Conservation (phyloP, 30 jellyfish, hydroid and myxozoan genomes). For the Catostylus mosaicus region DNA sequence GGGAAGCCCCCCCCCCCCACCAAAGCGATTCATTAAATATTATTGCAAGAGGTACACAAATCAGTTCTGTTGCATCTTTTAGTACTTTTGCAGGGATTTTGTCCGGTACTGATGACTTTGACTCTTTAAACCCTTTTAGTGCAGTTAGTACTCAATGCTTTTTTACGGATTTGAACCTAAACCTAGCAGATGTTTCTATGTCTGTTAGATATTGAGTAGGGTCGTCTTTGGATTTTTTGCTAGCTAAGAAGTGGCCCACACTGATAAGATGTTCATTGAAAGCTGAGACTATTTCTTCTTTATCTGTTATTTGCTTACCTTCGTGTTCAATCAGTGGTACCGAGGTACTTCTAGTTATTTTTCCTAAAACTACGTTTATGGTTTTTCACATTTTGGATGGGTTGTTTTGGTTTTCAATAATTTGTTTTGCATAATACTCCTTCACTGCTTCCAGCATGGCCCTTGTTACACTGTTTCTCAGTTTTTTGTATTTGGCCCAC, state of each 20-base stretch:
- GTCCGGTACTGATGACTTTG: conserved; percentile 55
- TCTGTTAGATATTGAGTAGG: background rate
- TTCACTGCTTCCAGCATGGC: conserved; percentile 37
- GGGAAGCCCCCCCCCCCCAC: too few relatives aligned
- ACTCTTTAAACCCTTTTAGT: conserved; percentile 34
- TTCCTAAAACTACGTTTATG: conserved; percentile 18
- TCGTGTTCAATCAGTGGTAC: conserved; percentile 23
- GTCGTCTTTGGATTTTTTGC: too few relatives aligned
- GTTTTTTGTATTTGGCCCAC: conserved; percentile 27
- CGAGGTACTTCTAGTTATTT: conserved; percentile 30
- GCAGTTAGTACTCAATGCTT: conserved; percentile 42
- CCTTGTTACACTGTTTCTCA: conserved; percentile 13
- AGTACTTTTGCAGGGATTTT: too few relatives aligned
- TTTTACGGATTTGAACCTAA: conserved; percentile 30
- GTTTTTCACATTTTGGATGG: conserved; percentile 44
- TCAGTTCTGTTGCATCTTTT: too few relatives aligned
- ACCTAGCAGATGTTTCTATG: conserved; percentile 11
- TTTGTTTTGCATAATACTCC: conserved; percentile 20
- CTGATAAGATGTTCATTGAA: conserved; percentile 16
- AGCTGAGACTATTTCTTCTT: conserved; percentile 39
- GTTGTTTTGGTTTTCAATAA: conserved; percentile 26
- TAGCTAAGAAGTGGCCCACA: conserved; percentile 27
- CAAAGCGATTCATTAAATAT: conserved; percentile 5
- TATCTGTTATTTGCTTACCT: conserved; percentile 36
- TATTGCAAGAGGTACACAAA: background rate